phyloP scores from a whole-genome alignment of 2,888 invertebrate species.

The Acholoe squamosa region DNA sequence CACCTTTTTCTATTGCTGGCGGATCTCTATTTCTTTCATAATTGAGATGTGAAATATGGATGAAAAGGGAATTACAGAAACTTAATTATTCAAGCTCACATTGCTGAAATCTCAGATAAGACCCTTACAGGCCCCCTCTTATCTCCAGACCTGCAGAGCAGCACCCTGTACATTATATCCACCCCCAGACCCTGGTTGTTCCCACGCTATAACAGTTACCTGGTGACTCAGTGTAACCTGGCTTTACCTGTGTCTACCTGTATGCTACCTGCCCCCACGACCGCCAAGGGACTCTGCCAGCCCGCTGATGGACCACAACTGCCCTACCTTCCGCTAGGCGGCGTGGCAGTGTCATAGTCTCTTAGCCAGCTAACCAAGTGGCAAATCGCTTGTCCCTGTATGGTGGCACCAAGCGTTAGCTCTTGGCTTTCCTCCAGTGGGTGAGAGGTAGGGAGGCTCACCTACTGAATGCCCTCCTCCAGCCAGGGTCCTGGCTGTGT shows the following conservation, averaged over 20 bases:
- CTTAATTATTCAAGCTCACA: no score
- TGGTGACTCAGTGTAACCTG: conserved; percentile 3
- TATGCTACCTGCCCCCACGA: neutral
- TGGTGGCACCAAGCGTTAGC: neutral
- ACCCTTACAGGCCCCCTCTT: no score
- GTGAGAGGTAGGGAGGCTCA: neutral
- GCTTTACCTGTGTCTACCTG: neutral
- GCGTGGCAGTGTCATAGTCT: conserved; percentile 1
- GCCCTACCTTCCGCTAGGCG: neutral
- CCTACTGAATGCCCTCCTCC: neutral
- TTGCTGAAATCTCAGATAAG: no score
- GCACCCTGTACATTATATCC: no score
- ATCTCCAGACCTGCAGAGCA: no score
- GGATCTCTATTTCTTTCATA: no score
- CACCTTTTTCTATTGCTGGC: no score
- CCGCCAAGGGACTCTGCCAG: conserved; percentile 14
- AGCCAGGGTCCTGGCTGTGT: neutral
- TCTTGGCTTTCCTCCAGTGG: neutral
- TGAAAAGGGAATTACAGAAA: no score
- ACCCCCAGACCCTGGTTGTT: neutral
- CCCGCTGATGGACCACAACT: neutral
- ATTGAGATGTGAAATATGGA: no score
- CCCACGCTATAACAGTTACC: neutral
- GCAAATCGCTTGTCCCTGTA: neutral
- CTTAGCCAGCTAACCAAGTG: conserved; percentile 22